Conservation (phyloP, 2,888 invertebrate genomes). For the Eretmocerus hayati region DNA sequence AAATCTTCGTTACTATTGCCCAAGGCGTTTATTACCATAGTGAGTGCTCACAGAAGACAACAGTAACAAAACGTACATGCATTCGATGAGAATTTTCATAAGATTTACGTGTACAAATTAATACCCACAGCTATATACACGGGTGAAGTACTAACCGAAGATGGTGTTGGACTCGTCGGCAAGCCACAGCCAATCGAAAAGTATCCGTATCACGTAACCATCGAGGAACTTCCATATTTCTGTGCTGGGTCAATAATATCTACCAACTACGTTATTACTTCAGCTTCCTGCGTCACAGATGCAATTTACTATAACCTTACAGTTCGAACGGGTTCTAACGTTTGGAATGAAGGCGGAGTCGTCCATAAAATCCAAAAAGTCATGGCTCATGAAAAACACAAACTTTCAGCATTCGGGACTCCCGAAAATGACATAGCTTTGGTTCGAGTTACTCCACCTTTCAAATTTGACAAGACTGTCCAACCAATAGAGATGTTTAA, state of each 20-base stretch:
- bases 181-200: conserved; percentile 47
- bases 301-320: conserved; percentile 19
- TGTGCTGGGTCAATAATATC: conserved; percentile 55
- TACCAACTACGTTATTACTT: conserved; percentile 50
- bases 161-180: no score
- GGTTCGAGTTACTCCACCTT: conserved; percentile 6
- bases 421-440: conserved; percentile 14
- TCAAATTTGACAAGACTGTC: conserved; percentile 9
- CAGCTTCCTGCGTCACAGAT: conserved; percentile 51
- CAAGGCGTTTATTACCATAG: no score
- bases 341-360: neutral
- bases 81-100: no score
- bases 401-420: neutral
- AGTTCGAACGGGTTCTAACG: conserved; percentile 36
- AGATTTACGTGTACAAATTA: no score
- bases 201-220: conserved; percentile 50
- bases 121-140: no score
- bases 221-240: conserved; percentile 46
- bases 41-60: no score
- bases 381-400: neutral
- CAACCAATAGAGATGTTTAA: conserved; percentile 8
- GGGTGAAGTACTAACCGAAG: no score
- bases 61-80: no score
- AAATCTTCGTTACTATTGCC: no score
- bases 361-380: neutral